Evolutionary conservation across 2,888 invertebrate genomes (phyloP), one percentile per base, ranked within the genome.

Genomic region (Amphipyra berbera): DNA sequence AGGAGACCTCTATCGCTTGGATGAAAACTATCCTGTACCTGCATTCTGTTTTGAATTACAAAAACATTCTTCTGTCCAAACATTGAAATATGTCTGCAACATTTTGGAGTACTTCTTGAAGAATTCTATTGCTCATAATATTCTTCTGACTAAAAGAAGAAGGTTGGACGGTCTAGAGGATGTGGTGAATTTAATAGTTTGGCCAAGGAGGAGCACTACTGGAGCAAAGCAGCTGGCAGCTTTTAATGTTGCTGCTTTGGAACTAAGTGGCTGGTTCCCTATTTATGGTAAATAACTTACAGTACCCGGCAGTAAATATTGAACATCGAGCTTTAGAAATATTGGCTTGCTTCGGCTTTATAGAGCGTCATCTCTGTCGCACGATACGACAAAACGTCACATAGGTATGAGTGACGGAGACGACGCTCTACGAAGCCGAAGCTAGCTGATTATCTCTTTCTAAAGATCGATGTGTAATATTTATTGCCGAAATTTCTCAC

Each of bases 251-350:
- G 98, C 97, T n/a, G 95, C 96, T 33, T 96, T 96, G 77, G 98
- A 98, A 87, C 85, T 98, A 0, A 96, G 96, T 81, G 98, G 98
- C 5, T 97, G 97, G 90, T 93, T 98, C 59, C 95, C 97, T 0
- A 90, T 97, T 3, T 96, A 96, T 89, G 94, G 97, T 97, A 88
- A 95, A 92, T 88, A 56, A 1, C 6, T 30, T 30, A 30, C 30
- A 21, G n/a, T n/a, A n/a, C n/a, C n/a, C n/a, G n/a, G n/a, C n/a
- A n/a, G n/a, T n/a, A n/a, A n/a, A n/a, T n/a, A n/a, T n/a, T n/a
- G n/a, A n/a, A n/a, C n/a, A n/a, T n/a, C n/a, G n/a, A n/a, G n/a
- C n/a, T n/a, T n/a, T n/a, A n/a, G n/a, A n/a, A n/a, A n/a, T n/a
- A n/a, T n/a, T n/a, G n/a, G n/a, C n/a, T n/a, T n/a, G n/a, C n/a